A percentile compares a stretch with the other conserved stretches of the same genome.
phyloP scores from a whole-genome alignment of 1,140 invertebrate species.

The Calephelis virginiensis region DNA sequence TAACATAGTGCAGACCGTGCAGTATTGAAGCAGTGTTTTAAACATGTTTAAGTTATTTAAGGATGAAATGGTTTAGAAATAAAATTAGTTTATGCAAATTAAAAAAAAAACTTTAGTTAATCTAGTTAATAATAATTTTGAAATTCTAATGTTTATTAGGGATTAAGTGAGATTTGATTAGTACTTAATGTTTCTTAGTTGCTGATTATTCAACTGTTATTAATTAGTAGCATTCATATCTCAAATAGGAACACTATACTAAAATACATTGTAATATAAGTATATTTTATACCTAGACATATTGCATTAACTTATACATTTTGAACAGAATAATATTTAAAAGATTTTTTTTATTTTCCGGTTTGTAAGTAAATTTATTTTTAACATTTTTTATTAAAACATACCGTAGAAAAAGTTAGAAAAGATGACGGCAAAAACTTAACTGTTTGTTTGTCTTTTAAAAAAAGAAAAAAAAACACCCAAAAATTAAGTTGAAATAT shows the following conservation, averaged over 20 bases:
- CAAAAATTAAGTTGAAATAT: too few relatives aligned
- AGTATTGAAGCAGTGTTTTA: conserved; percentile 70
- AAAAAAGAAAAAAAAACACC: too few relatives aligned
- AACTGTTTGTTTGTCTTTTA: too few relatives aligned
- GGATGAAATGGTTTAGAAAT: conserved; percentile 7
- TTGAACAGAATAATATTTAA: too few relatives aligned
- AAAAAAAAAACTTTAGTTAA: conserved; percentile 3
- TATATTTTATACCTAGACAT: too few relatives aligned
- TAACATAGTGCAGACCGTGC: conserved; percentile 66
- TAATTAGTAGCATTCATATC: conserved; percentile 3
- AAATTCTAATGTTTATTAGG: not conserved
- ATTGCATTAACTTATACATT: too few relatives aligned
- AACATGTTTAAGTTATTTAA: conserved; percentile 25
- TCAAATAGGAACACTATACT: not conserved
- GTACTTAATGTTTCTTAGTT: not conserved
- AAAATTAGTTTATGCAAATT: conserved; percentile 4
- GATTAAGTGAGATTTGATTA: not conserved
- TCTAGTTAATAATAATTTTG: not conserved
- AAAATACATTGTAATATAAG: too few relatives aligned
- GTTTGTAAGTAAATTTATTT: too few relatives aligned
- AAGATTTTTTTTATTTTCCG: too few relatives aligned
- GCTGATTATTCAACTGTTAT: not conserved
- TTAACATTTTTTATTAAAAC: too few relatives aligned
- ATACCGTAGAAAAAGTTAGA: too few relatives aligned
- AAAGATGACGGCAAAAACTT: too few relatives aligned